A percentile compares a stretch with the other conserved stretches of the same genome.
phyloP scores from a whole-genome alignment of 2,888 invertebrate genomes.

The Lithophane leautieri region DNA sequence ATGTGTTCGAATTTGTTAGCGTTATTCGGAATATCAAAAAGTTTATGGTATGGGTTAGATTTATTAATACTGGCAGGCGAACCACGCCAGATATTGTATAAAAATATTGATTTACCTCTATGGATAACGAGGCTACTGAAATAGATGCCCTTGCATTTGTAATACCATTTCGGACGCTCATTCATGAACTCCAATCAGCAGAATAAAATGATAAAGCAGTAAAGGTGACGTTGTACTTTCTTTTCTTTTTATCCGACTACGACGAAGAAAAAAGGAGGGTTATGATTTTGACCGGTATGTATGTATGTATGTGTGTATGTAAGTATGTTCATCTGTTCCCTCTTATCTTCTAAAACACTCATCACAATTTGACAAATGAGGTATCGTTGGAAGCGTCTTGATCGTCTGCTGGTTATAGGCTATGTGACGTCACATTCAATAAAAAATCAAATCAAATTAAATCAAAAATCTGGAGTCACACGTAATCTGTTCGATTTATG shows the following conservation, averaged over 20 bases:
- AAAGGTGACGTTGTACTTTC: neutral
- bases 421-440: no score
- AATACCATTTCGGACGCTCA: neutral
- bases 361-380: no score
- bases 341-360: no score
- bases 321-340: no score
- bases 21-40: constrained; percentile 31
- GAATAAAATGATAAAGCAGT: neutral
- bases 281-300: no score
- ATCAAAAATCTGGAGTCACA: no score
- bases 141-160: constrained; percentile 14
- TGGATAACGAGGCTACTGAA: neutral
- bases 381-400: no score
- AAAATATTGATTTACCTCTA: constrained; percentile 34
- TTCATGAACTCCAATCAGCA: constrained; percentile 4
- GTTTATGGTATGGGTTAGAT: constrained; percentile 22
- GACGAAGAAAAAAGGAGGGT: no score
- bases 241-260: neutral
- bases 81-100: constrained; percentile 12
- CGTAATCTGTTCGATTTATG: no score
- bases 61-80: constrained; percentile 10
- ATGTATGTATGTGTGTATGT: no score
- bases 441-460: no score
- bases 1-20: constrained; percentile 33
- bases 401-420: no score